Evolutionary conservation across 2,797 vertebrate species (phyloP).

Genomic region (Sciurus vulgaris): DNA sequence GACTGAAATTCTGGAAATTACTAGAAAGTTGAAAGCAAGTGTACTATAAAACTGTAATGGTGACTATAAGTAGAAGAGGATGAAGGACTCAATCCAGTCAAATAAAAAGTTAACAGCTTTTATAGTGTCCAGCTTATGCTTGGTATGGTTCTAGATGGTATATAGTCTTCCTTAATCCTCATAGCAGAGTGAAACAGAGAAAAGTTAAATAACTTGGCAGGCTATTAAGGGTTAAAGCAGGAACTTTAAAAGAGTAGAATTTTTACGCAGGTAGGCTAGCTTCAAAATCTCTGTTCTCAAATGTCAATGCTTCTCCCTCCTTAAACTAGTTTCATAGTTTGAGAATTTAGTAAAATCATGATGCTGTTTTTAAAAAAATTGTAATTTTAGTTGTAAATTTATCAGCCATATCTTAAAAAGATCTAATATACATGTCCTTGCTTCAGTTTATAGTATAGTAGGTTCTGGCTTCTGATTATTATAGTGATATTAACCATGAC

Average conservation of each 20-base stretch:
- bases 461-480: slow-evolving; percentile 4
- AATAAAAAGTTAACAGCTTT: background rate
- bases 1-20: slow-evolving; percentile 38
- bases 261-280: background rate
- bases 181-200: background rate
- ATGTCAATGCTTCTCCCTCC: background rate
- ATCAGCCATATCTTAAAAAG: background rate
- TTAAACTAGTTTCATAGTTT: slow-evolving; percentile 36
- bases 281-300: background rate
- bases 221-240: background rate
- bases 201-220: slow-evolving; percentile 46
- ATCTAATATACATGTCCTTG: slow-evolving; percentile 26
- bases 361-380: background rate
- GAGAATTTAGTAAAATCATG: slow-evolving; percentile 31
- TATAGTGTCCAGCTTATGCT: background rate
- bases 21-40: background rate
- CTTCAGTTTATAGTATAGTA: slow-evolving; percentile 1
- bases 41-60: background rate
- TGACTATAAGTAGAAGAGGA: background rate
- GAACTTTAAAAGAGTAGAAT: background rate
- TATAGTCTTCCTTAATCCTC: background rate
- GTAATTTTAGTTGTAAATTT: background rate
- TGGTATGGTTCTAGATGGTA: background rate
- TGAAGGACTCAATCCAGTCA: background rate
- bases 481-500: slow-evolving; percentile 35